Percentiles rank a stretch among this genome's conserved stretches.
These are phyloP conservation scores for Standfussiana lucernea DNA, from an alignment of 2,888 invertebrate species.

Conservation along the genomic window DNA sequence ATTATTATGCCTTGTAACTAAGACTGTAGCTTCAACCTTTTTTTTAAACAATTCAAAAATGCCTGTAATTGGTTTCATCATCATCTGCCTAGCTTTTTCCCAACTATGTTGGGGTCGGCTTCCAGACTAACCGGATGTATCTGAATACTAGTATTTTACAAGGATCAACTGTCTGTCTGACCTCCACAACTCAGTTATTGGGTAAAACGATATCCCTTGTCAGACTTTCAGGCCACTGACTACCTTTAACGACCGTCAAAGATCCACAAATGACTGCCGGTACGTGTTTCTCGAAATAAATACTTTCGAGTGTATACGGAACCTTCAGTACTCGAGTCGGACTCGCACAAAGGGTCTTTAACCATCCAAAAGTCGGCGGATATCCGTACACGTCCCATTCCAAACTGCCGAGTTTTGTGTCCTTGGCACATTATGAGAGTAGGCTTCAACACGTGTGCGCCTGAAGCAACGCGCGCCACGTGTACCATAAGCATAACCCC, in stretches of 20 bases:
- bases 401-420: background rate
- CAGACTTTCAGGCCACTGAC: background rate
- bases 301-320: background rate
- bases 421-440: constrained; percentile 23
- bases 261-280: background rate
- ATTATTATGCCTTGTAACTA: background rate
- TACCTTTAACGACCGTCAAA: background rate
- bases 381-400: constrained; percentile 13
- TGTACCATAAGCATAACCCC: background rate
- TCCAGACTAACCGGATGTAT: background rate
- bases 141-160: background rate
- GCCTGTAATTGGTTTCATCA: background rate
- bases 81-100: background rate
- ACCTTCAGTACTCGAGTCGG: background rate
- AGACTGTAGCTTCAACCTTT: background rate
- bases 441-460: background rate
- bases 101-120: background rate
- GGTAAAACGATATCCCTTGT: background rate
- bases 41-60: background rate
- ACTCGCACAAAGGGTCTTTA: background rate
- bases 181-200: background rate
- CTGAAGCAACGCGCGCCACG: constrained; percentile 2
- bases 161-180: background rate
- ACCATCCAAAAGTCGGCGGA: background rate
- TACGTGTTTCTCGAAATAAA: background rate